Evolutionary conservation across 2,797 vertebrate genomes (phyloP).

Genomic region (Cheirogaleus major): DNA sequence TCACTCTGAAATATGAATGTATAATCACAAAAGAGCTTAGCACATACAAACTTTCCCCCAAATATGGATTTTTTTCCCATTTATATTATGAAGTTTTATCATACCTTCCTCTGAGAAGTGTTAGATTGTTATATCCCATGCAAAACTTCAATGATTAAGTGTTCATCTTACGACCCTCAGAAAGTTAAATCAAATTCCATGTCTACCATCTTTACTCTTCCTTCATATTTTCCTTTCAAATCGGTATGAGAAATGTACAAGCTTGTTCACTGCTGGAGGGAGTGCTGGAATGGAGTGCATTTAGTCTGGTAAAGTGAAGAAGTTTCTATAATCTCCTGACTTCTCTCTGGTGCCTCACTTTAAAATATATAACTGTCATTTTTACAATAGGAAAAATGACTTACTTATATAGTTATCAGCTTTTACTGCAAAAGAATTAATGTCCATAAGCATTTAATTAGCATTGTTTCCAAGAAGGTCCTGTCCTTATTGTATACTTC

Average conservation of each 20-base stretch:
- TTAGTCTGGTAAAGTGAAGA: neutral
- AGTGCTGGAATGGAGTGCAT: neutral
- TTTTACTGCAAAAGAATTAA: slow-evolving; percentile 51
- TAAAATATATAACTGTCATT: slow-evolving; percentile 41
- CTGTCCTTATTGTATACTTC: neutral
- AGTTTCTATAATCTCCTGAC: neutral
- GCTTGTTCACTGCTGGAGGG: neutral
- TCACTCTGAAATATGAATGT: neutral
- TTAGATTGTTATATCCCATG: neutral
- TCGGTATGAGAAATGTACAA: neutral
- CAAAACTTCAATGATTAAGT: neutral
- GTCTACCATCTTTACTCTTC: neutral
- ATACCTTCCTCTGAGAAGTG: neutral
- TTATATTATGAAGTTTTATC: neutral
- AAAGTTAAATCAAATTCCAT: slow-evolving; percentile 15
- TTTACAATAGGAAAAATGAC: neutral
- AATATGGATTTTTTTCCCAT: neutral
- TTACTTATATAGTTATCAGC: slow-evolving; percentile 12
- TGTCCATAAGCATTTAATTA: neutral
- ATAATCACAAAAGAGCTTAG: slow-evolving; percentile 33
- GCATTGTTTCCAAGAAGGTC: slow-evolving; percentile 19
- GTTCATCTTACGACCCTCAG: neutral
- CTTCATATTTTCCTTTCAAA: slow-evolving; percentile 13
- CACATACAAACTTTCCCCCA: neutral
- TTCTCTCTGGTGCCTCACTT: neutral